phyloP scores from a whole-genome alignment of 2,113 vertebrate species.

The Saimiri boliviensis region DNA sequence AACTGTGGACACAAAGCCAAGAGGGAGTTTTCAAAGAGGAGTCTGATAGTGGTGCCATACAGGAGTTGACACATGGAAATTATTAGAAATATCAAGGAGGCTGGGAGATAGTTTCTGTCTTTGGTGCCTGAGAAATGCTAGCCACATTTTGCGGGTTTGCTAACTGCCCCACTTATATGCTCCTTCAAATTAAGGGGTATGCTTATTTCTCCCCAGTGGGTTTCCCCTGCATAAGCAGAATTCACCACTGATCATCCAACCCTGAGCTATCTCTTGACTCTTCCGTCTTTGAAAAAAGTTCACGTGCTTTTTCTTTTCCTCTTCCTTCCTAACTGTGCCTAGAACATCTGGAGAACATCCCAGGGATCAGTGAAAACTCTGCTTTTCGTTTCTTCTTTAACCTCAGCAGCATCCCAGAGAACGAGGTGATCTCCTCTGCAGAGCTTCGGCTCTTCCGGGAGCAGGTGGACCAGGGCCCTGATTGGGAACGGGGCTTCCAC shows the following conservation, averaged over 20 bases:
- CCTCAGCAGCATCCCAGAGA: conserved; percentile 97
- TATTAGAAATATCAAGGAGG: conserved; percentile 69
- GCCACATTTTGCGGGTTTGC: conserved; percentile 8
- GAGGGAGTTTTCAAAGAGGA: conserved; percentile 56
- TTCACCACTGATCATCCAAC: neutral
- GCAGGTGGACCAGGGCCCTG: conserved; percentile 86
- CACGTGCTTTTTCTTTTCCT: conserved; percentile 36
- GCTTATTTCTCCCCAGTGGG: neutral
- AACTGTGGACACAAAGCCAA: conserved; percentile 70
- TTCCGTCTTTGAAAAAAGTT: conserved; percentile 46
- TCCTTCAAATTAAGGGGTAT: neutral
- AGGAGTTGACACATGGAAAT: conserved; percentile 75
- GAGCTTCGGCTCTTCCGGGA: conserved; percentile 96
- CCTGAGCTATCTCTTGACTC: conserved; percentile 20
- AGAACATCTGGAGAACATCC: conserved; percentile 95
- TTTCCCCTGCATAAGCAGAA: neutral
- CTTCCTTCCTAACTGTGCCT: conserved; percentile 54
- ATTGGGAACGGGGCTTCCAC: conserved; percentile 88
- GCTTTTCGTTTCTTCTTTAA: conserved; percentile 95
- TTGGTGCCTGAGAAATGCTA: conserved; percentile 48
- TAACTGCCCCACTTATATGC: neutral
- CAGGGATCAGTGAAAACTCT: conserved; percentile 82
- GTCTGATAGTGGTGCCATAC: conserved; percentile 51
- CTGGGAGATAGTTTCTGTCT: conserved; percentile 68
- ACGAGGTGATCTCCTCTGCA: conserved; percentile 96